Conservation (phyloP, 2,888 invertebrate species). For the Isoperla grammatica region DNA sequence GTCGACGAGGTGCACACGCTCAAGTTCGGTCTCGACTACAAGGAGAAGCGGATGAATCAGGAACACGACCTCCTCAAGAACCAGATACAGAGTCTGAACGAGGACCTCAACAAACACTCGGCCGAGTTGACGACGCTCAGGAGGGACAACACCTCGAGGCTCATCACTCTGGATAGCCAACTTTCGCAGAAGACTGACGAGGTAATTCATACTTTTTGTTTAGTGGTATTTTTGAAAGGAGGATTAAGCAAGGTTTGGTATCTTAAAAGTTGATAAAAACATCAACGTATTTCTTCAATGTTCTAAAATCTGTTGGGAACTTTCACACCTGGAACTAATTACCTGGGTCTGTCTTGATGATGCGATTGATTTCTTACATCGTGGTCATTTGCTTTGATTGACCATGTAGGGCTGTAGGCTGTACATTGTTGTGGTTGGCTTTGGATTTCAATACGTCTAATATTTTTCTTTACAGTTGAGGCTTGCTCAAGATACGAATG, state of each 20-base stretch:
- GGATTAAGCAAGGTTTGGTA: background rate
- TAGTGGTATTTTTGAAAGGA: background rate
- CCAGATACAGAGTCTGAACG: slow-evolving; percentile 71
- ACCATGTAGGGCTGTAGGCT: too few species aligned
- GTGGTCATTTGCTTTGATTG: too few species aligned
- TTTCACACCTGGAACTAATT: background rate
- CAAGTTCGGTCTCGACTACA: slow-evolving; percentile 70
- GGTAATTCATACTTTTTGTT: too few species aligned
- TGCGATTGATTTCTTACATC: too few species aligned
- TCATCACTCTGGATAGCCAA: slow-evolving; percentile 65
- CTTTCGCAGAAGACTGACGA: slow-evolving; percentile 75
- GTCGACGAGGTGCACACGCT: slow-evolving; percentile 76
- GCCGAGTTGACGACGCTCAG: slow-evolving; percentile 71
- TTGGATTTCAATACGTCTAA: too few species aligned
- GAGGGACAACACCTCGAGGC: slow-evolving; percentile 61
- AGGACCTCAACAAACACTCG: slow-evolving; percentile 71
- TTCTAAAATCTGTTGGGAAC: too few species aligned
- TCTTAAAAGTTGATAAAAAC: slow-evolving; percentile 3
- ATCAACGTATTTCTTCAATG: too few species aligned
- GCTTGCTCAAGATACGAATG: slow-evolving; percentile 62
- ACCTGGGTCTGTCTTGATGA: too few species aligned
- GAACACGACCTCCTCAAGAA: slow-evolving; percentile 69
- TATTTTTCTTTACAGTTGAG: slow-evolving; percentile 45
- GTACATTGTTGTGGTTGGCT: too few species aligned
- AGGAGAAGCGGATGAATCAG: slow-evolving; percentile 78